Conservation (phyloP, 1,140 invertebrate species). For the Condylostylus longicornis region DNA sequence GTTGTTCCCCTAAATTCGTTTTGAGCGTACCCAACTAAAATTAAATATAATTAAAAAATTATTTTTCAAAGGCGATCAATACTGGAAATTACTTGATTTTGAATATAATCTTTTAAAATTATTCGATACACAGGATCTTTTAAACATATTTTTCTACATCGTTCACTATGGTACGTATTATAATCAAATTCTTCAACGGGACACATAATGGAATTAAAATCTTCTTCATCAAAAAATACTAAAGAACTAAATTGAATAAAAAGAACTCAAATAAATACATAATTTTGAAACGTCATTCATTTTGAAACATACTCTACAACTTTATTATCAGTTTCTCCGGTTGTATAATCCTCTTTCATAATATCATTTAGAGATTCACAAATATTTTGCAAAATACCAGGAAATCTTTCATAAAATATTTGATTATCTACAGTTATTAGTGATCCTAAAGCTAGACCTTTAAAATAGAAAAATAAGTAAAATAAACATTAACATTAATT, state of each 20-base stretch:
- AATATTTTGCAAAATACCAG: constrained; percentile 58
- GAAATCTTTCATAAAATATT: constrained; percentile 55
- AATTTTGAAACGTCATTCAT: constrained; percentile 11
- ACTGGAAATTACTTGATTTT: constrained; percentile 43
- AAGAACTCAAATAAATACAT: constrained; percentile 8
- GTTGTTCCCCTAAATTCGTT: constrained; percentile 44
- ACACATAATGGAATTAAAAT: constrained; percentile 16
- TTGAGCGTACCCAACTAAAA: constrained; percentile 45
- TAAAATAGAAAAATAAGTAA: constrained; percentile 17
- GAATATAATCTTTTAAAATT: constrained; percentile 48
- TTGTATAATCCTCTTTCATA: constrained; percentile 47
- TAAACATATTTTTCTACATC: constrained; percentile 42
- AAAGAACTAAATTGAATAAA: constrained; percentile 22
- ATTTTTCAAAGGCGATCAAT: too few relatives aligned
- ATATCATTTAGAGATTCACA: constrained; percentile 79
- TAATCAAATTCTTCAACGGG: constrained; percentile 21
- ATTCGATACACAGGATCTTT: constrained; percentile 57
- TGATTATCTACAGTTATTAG: constrained; percentile 52
- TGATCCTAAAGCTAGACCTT: constrained; percentile 65
- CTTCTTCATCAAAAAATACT: constrained; percentile 26
- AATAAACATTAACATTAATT: too few relatives aligned
- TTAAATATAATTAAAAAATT: constrained; percentile 5
- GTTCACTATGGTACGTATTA: constrained; percentile 31
- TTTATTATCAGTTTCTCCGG: constrained; percentile 27
- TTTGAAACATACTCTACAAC: constrained; percentile 9